Evolutionary conservation across 1,140 invertebrate genomes (phyloP), one percentile per base, ranked within the genome.

Genomic region (Diplogasteroides magnus): DNA sequence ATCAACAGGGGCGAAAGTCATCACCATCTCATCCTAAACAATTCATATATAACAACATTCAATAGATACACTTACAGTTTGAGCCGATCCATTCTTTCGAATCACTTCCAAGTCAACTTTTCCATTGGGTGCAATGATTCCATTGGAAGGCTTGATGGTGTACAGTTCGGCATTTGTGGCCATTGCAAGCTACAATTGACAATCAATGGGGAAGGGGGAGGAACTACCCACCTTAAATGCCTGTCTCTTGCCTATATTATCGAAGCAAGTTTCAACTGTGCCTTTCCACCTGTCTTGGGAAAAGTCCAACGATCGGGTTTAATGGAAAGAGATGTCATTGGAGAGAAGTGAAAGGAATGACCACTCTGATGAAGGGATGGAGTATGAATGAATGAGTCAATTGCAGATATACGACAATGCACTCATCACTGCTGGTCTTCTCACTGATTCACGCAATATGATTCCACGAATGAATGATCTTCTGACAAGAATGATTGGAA

Each of bases 401-500:
- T 48, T 48, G 37, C 77, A 92, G 90, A 82, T 98, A 14, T 96
- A 94, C 82, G 89, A 89, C 58, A 94, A 95, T 85, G 91, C 93
- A 0, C 93, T 97, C 91, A 90, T 97, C 2, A 89, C 90, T 26
- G 94, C 94, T 59, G 94, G 94, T 13, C 85, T 98, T n/a, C 87
- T 94, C 0, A 91, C 94, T 82, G 94, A 97, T 86, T 90, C 94
- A 0, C 86, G 92, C 72, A 88, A 88, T 72, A 85, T 96, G 64
- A 85, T 97, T 11, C 88, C 87, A 13, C 88, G 90, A 37, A 89
- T 97, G 84, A 97, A 96, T 84, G 89, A 91, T 77, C 85, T 98
- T 27, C 83, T 98, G 55, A 87, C 88, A 0, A 88, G 90, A 84
- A 90, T 91, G 15, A 86, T 97, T 70, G 90, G 93, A 37, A 69